Conservation (phyloP, 1,140 invertebrate genomes). For the Antheraea mylitta region DNA sequence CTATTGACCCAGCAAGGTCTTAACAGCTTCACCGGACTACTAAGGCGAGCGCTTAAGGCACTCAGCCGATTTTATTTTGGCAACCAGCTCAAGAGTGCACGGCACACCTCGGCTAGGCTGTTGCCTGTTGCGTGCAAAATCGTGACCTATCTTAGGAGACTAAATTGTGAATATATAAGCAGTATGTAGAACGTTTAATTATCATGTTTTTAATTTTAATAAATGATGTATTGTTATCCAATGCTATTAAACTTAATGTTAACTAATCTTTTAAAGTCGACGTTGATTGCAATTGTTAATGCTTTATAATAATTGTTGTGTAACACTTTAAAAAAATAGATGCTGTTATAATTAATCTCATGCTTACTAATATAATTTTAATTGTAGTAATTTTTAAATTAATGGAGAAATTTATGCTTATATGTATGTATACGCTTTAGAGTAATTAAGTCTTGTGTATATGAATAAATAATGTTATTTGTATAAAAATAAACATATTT, state of each 20-base stretch:
- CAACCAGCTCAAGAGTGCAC: no score
- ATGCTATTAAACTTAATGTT: neutral
- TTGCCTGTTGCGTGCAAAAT: no score
- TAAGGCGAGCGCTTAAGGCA: no score
- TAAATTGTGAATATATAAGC: neutral
- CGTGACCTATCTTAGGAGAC: no score
- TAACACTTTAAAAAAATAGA: neutral
- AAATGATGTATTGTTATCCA: neutral
- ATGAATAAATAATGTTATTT: constrained; percentile 17
- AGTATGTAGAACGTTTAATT: neutral
- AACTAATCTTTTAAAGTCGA: neutral
- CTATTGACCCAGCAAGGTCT: no score
- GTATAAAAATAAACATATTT: constrained; percentile 19
- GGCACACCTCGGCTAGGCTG: no score
- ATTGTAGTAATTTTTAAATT: neutral
- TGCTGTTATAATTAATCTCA: neutral
- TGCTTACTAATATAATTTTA: neutral
- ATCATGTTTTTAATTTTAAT: neutral
- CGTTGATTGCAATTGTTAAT: neutral
- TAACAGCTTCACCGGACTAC: no score
- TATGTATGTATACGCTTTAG: constrained; percentile 40
- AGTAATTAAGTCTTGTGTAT: constrained; percentile 31
- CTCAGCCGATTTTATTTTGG: no score
- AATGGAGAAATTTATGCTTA: neutral
- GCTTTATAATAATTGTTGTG: neutral